Evolutionary conservation across 2,888 invertebrate genomes (phyloP), one percentile per base, ranked within the genome.

Genomic region (Corbicula japonica): DNA sequence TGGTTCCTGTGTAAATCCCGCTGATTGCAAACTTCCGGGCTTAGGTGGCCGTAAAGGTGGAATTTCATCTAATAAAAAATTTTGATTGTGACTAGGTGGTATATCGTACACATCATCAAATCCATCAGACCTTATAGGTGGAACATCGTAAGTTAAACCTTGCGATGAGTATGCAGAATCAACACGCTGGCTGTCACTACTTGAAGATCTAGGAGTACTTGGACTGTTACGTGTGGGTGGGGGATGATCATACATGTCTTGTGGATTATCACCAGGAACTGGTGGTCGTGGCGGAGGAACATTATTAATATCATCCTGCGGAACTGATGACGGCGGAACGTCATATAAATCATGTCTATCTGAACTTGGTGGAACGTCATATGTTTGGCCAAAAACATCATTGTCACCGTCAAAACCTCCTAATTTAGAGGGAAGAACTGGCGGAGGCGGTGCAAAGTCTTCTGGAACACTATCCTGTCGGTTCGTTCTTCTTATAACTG

Each of bases 381-480:
- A 70, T 41, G 68, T 80, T 41, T 69, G 70, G 21, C 56, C 74
- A 76, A 85, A 85, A 21, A 86, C 84, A 44, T 83, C 81, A 72
- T 81, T 79, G 32, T 62, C 66, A 34, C 23, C 15, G 60, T 79
- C 62, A 44, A 69, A 76, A 10, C 48, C 44, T 26, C 38, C 60
- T 1, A 76, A 78, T 21, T 66, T 84, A 62, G 87, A 84, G 15
- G 48, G 62, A 3, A 46, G 8, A 26, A 48, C 44, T 15, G 91
- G 91, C 1, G 91, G 91, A 5, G 89, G 87, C 0, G 92, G 92
- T 2, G 91, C 89, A 12, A 75, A 69, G 35, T 87, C 90, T 21
- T 92, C 90, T 1, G 92, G 91, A n/a, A 91, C 88, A 86, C 91
- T 91, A 69, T 89, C 89, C 23, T 87, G 86, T 58, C 88, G 74